Conservation (phyloP, 2,113 vertebrate genomes). For the Pterocles burchelli region DNA sequence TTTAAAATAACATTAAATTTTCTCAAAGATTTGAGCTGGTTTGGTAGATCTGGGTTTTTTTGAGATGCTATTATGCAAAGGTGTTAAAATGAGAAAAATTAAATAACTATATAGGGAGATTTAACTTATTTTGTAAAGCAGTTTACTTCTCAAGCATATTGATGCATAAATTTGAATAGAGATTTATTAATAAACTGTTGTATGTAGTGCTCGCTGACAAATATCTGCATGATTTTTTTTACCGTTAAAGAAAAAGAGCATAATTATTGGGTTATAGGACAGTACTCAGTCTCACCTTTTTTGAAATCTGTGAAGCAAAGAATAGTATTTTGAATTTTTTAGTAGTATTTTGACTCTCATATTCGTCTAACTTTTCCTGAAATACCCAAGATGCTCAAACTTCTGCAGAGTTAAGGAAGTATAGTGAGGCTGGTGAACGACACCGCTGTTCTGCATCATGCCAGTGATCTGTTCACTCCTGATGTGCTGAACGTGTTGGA, state of each 20-base stretch:
- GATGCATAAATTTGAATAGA: neutral
- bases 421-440: neutral
- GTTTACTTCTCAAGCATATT: neutral
- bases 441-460: neutral
- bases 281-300: neutral
- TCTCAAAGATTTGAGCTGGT: neutral
- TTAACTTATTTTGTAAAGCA: neutral
- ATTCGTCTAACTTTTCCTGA: neutral
- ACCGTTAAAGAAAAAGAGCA: neutral
- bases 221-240: neutral
- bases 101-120: accelerated
- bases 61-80: neutral
- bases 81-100: neutral
- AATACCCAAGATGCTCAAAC: neutral
- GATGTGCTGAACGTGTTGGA: neutral
- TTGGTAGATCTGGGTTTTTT: neutral
- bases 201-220: neutral
- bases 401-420: neutral
- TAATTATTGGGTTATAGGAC: neutral
- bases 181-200: neutral
- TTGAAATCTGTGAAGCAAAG: neutral
- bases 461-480: neutral
- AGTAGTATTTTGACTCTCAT: neutral
- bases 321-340: too few species aligned
- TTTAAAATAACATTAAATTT: neutral